A percentile compares a stretch with the other conserved stretches of the same genome.
Evolutionary conservation across 2,113 vertebrate species (phyloP).

Genomic region (Amazona vittata): DNA sequence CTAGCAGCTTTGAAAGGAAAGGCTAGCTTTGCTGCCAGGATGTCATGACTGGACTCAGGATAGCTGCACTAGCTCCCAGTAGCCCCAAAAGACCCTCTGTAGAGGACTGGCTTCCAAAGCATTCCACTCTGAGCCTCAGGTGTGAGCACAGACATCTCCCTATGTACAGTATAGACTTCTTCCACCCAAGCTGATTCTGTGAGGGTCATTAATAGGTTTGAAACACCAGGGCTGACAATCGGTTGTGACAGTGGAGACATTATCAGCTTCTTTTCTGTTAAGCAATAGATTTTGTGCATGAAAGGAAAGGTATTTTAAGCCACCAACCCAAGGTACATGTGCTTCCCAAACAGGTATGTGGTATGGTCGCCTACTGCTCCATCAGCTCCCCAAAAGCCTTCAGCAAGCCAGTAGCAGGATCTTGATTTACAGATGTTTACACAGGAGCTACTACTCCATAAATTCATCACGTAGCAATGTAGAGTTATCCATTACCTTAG

Average conservation of each 20-base stretch:
- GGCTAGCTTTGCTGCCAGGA: not conserved
- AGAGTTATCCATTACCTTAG: not conserved
- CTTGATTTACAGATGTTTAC: not conserved
- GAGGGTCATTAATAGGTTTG: not conserved
- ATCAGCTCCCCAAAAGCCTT: not conserved
- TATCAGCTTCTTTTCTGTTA: not conserved
- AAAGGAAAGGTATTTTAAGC: not conserved
- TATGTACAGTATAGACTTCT: not conserved
- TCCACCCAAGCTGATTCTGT: not conserved
- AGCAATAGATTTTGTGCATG: not conserved
- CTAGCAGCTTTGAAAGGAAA: not conserved
- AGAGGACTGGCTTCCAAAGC: not conserved
- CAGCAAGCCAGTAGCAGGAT: accelerated
- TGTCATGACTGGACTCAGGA: not conserved
- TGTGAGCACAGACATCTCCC: not conserved
- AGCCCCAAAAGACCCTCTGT: not conserved
- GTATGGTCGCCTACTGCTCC: not conserved
- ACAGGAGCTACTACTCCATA: not conserved
- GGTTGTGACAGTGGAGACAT: not conserved
- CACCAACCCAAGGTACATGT: not conserved
- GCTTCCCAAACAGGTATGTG: not conserved
- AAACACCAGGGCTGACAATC: not conserved
- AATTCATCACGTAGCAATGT: not conserved
- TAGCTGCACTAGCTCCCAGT: not conserved
- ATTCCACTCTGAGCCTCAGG: not conserved